Base-by-base conservation (phyloP, 1,140 invertebrate genomes). In the Oryzaephilus surinamensis region DNA sequence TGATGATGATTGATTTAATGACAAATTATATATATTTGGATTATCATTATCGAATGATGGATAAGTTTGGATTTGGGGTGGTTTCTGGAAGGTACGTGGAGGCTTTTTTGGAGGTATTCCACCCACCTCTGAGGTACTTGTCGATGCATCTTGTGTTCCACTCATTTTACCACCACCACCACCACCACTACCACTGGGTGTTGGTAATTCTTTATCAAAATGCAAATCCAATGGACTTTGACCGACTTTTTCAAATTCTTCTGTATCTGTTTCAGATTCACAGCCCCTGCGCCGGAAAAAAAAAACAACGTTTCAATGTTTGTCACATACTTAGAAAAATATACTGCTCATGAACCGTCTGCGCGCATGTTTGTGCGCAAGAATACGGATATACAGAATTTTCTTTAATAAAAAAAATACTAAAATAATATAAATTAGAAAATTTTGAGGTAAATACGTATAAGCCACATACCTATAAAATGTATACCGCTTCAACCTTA, bases 251-350 rank as follows among this genome's bases (percentile, higher is more conserved):
- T 88, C 84, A 61, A 87, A 87, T 46, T 86, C 84, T 57, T 85
- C 81, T 0, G 79, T 81, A 50, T 87, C 82, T 0, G 80, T 83
- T 65, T 85, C 82, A 4, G 81, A 86, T 54, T 84, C 83, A 48
- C 77, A 79, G 30, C 73, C 77, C 51, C 74, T 79, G 57, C 13
- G n/a, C n/a, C n/a, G n/a, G n/a, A n/a, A n/a, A n/a, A n/a, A 19
- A 12, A 33, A 21, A 17, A 19, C 16, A 20, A n/a, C n/a, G n/a
- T n/a, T n/a, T n/a, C n/a, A n/a, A n/a, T n/a, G n/a, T n/a, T n/a
- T n/a, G n/a, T n/a, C n/a, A n/a, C n/a, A n/a, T n/a, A n/a, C n/a
- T n/a, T n/a, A n/a, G n/a, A n/a, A n/a, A n/a, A n/a, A n/a, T n/a
- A n/a, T n/a, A n/a, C n/a, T n/a, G n/a, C n/a, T n/a, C n/a, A n/a